Base-by-base conservation (phyloP, 1,140 invertebrate species). In the Drosophila busckii region DNA sequence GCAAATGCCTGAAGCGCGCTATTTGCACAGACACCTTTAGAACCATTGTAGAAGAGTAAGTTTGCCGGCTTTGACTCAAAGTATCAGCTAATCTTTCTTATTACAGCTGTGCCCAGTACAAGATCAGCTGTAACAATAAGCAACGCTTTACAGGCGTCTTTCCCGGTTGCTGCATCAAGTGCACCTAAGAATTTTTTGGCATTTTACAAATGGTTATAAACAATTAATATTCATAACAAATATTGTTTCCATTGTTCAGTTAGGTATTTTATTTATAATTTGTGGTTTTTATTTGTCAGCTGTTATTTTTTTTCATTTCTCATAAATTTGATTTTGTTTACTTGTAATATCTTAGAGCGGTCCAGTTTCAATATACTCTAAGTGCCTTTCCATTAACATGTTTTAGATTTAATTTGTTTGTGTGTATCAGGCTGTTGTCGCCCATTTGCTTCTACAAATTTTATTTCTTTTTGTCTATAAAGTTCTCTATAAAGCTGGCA, bases 81-180 rank as follows among this genome's bases (percentile, higher is more conserved):
- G 32, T 9, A 10, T 16, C 7, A 2, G 22, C 2, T 42, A 22
- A 15, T 26, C 2, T 8, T 37, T 17, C n/a, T 12, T 53, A 2
- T 1, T 52, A 34, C 37, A 86, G 84, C n/a, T 86, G 84, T 28
- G 34, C 37, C 5, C 61, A 70, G 23, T 61, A 68, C 19, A 68
- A 66, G 9, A 62, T 86, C 9, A 86, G 34, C 4, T 86, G 84
- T 32, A 22, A 9, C 9, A 86, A 86, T 41, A 86, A 78, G 44
- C 68, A 78, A 26, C 62, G 69, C 8, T 86, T 44, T 7, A 71
- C 67, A 1, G 84, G 84, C 10, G 84, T 86, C 2, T 86, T 86
- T 48, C 84, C 84, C 0, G 80, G 55, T 26, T 86, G 84, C 46
- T 86, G 84, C 16, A 38, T 86, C 9, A 86, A 84, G 42, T 86